Percentiles rank a stretch among this genome's conserved stretches.
These are phyloP conservation scores for Bufo gargarizans DNA, from an alignment of 2,113 vertebrate species.

Conservation along the genomic window DNA sequence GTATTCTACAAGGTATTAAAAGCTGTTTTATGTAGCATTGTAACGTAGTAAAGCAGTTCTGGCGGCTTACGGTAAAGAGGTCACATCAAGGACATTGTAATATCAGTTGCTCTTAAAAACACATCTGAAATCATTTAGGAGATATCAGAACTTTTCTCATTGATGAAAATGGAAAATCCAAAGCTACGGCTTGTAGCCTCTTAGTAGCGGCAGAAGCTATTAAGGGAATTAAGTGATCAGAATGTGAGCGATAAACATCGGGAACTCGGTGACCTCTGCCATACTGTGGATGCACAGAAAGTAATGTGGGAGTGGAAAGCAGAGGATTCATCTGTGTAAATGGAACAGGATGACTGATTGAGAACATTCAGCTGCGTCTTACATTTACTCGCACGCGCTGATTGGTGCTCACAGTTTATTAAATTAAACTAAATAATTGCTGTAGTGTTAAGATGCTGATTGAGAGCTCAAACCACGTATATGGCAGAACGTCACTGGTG, in stretches of 20 bases:
- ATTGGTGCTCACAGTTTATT: neutral
- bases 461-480: neutral
- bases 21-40: neutral
- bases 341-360: neutral
- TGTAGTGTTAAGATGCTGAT: neutral
- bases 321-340: neutral
- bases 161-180: constrained; percentile 16
- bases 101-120: constrained; percentile 2
- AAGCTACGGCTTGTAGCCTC: neutral
- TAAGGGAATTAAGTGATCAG: constrained; percentile 44
- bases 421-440: neutral
- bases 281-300: constrained; percentile 4
- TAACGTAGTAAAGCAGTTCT: neutral
- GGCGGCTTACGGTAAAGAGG: neutral
- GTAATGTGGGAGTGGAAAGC: neutral
- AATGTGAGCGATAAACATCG: constrained; percentile 35
- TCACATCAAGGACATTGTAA: constrained; percentile 22
- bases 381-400: neutral
- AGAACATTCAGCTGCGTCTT: neutral
- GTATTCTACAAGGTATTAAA: neutral
- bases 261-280: constrained; percentile 31
- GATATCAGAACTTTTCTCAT: neutral
- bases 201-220: constrained; percentile 18
- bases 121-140: constrained; percentile 16
- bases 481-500: neutral